phyloP scores from a whole-genome alignment of 2,113 vertebrate species.

The Clupea harengus region DNA sequence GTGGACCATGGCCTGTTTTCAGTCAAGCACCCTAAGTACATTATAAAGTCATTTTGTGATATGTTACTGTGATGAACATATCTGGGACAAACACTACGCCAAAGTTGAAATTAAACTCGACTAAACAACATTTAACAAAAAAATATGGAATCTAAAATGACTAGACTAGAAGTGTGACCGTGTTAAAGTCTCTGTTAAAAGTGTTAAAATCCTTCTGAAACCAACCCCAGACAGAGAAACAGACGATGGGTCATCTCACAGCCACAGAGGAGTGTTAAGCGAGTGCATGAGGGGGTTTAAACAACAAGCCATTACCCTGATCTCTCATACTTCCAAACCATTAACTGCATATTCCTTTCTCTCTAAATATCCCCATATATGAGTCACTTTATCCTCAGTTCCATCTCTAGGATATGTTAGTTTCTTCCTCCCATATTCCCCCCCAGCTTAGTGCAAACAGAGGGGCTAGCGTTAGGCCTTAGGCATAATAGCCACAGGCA shows the following conservation, averaged over 20 bases:
- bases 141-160: not conserved
- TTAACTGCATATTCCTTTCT: slow-evolving; percentile 1
- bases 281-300: not conserved
- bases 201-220: not conserved
- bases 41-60: not conserved
- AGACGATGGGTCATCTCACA: not conserved
- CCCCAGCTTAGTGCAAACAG: slow-evolving; percentile 32
- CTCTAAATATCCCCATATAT: slow-evolving; percentile 39
- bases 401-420: slow-evolving; percentile 8
- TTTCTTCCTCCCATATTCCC: slow-evolving; percentile 34
- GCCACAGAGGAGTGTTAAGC: not conserved
- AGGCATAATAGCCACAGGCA: not conserved
- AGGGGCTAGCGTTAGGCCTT: not conserved
- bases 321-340: slow-evolving; percentile 20
- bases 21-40: not conserved
- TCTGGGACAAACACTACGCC: not conserved
- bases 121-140: not conserved
- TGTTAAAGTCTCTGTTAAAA: not conserved
- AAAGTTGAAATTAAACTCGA: too few species aligned
- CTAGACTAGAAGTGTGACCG: not conserved
- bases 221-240: not conserved
- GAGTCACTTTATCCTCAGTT: slow-evolving; percentile 18
- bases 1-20: not conserved
- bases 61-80: not conserved
- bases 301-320: not conserved